phyloP scores from a whole-genome alignment of 2,797 vertebrate species.

The Xiphorhynchus erythropygius region DNA sequence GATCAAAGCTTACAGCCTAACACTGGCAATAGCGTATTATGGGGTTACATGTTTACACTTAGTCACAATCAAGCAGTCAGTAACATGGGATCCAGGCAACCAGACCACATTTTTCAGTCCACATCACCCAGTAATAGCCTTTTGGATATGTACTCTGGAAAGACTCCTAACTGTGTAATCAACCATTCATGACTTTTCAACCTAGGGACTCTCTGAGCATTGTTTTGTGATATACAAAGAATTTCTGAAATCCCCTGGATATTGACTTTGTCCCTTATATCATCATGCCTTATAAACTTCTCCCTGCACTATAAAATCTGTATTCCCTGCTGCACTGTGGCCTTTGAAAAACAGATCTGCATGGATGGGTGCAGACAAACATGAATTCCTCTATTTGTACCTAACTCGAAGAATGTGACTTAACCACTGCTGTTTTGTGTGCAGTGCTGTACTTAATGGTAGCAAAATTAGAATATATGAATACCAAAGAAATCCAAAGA shows the following conservation, averaged over 20 bases:
- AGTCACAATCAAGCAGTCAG: not conserved
- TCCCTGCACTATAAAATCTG: not conserved
- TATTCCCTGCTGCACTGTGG: not conserved
- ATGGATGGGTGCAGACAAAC: not conserved
- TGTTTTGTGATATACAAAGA: not conserved
- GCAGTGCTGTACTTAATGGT: not conserved
- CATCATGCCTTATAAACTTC: not conserved
- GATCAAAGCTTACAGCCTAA: not conserved
- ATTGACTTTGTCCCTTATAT: not conserved
- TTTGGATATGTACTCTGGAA: not conserved
- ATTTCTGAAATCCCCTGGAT: not conserved
- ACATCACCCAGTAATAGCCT: not conserved
- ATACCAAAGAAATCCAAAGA: not conserved
- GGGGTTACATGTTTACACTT: not conserved
- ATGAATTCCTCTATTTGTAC: not conserved
- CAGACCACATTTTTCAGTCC: not conserved
- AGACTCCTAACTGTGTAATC: not conserved
- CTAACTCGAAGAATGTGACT: not conserved
- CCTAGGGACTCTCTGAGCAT: not conserved
- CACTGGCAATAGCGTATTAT: not conserved
- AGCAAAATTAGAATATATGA: not conserved
- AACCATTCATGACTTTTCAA: not conserved
- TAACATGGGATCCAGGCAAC: not conserved
- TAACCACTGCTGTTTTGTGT: not conserved
- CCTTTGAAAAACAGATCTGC: not conserved